A percentile compares a stretch with the other conserved stretches of the same genome.
These are phyloP conservation scores for Epizoanthus ramosus DNA, from an alignment of 92 coral and sea anemone genomes.

Conservation along the genomic window DNA sequence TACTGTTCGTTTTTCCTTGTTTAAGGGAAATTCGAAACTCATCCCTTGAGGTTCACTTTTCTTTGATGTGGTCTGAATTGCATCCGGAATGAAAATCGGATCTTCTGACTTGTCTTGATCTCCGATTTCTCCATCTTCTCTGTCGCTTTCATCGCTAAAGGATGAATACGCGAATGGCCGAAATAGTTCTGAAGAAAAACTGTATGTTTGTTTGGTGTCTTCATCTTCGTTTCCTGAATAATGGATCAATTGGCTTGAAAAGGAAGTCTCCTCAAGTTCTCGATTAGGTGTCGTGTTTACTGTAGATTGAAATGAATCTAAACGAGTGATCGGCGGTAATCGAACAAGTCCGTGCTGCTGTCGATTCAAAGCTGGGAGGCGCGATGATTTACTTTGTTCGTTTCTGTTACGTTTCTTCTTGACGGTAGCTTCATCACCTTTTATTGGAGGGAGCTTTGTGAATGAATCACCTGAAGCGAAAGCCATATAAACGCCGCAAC, in stretches of 20 bases:
- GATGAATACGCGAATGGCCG: constrained; percentile 1
- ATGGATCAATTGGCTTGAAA: constrained; percentile 11
- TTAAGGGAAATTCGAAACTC: not conserved
- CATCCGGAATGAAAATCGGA: not conserved
- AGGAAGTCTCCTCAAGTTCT: constrained; percentile 8
- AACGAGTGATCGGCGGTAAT: constrained; percentile 78
- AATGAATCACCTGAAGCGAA: too few species aligned
- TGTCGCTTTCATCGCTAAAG: constrained; percentile 1
- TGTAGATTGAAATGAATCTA: constrained; percentile 44
- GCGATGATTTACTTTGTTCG: constrained; percentile 19
- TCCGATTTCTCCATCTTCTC: not conserved
- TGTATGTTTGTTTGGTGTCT: constrained; percentile 21
- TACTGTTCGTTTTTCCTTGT: not conserved
- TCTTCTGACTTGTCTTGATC: not conserved
- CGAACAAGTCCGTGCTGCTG: constrained; percentile 83
- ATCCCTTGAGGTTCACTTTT: not conserved
- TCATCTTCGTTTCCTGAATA: not conserved
- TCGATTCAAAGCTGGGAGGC: constrained; percentile 55
- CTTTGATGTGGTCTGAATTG: not conserved
- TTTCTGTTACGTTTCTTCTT: not conserved
- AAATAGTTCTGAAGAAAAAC: not conserved
- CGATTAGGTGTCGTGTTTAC: constrained; percentile 14
- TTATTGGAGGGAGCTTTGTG: too few species aligned
- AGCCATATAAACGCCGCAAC: too few species aligned
- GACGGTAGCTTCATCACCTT: not conserved